A percentile compares a stretch with the other conserved stretches of the same genome.
Evolutionary conservation across 2,797 vertebrate species (phyloP).

Genomic region (Mionectes olivaceus): DNA sequence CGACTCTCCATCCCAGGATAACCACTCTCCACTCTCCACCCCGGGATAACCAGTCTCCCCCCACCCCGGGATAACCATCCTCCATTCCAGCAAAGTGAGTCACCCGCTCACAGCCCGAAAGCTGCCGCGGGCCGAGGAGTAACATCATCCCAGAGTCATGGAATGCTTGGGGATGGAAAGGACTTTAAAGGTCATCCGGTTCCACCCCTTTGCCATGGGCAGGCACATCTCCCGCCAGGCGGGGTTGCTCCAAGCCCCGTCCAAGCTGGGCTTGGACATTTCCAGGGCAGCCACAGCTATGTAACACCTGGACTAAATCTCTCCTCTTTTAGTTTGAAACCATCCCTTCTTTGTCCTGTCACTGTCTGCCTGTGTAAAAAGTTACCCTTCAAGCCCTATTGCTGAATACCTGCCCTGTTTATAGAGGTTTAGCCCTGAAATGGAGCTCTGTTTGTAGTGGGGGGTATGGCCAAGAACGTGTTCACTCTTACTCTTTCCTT

Average conservation of each 20-base stretch:
- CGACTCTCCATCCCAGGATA: neutral
- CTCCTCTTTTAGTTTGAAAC: neutral
- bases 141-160: too few species aligned
- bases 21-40: too few species aligned
- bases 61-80: neutral
- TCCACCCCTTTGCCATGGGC: accelerated
- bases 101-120: accelerated
- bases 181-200: accelerated
- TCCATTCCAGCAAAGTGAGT: neutral
- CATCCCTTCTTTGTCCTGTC: accelerated
- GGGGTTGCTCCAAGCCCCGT: accelerated
- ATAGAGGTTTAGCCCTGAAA: neutral
- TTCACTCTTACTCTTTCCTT: neutral
- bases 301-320: neutral
- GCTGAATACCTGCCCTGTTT: neutral
- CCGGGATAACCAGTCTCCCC: neutral
- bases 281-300: neutral
- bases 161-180: neutral
- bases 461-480: neutral
- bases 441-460: neutral
- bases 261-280: neutral
- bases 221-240: accelerated
- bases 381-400: neutral
- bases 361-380: neutral
- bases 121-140: neutral